These are phyloP conservation scores for Chondrosia reniformis DNA, from an alignment of 37 sponge, comb jelly and placozoan species.

Conservation along the genomic window DNA sequence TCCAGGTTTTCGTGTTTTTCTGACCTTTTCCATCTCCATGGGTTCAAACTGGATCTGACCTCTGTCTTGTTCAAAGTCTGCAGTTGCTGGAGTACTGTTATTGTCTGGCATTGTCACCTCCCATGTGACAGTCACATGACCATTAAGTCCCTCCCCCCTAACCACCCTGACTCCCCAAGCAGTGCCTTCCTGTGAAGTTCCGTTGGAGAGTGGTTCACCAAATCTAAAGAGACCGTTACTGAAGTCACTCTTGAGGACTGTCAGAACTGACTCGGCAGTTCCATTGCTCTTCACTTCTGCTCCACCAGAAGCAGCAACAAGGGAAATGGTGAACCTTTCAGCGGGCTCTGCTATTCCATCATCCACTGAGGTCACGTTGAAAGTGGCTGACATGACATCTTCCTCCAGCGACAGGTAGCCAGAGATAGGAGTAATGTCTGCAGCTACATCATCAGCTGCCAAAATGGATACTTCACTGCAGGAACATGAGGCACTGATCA, in stretches of 20 bases:
- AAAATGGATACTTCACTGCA: background rate
- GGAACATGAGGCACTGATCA: background rate
- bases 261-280: conserved; percentile 17
- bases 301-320: conserved; percentile 36
- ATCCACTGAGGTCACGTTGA: conserved; percentile 46
- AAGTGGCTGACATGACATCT: background rate
- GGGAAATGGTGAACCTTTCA: conserved; percentile 33
- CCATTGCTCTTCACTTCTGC: conserved; percentile 19
- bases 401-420: conserved; percentile 10
- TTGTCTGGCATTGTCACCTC: conserved; percentile 3
- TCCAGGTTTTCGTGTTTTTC: no score
- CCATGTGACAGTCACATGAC: conserved; percentile 58
- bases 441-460: conserved; percentile 7
- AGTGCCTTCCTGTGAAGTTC: conserved; percentile 17
- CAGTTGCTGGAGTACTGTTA: background rate
- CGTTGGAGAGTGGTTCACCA: conserved; percentile 16
- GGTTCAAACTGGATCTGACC: conserved; percentile 40
- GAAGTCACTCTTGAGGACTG: conserved; percentile 69
- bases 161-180: conserved; percentile 26
- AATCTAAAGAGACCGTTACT: conserved; percentile 76
- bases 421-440: conserved; percentile 27
- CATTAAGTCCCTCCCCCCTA: conserved; percentile 36
- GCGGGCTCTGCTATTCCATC: conserved; percentile 67
- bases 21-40: conserved; percentile 16
- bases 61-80: conserved; percentile 52